These are phyloP conservation scores for Caenorhabditis japonica DNA, from an alignment of 2,888 invertebrate species.

Conservation along the genomic window DNA sequence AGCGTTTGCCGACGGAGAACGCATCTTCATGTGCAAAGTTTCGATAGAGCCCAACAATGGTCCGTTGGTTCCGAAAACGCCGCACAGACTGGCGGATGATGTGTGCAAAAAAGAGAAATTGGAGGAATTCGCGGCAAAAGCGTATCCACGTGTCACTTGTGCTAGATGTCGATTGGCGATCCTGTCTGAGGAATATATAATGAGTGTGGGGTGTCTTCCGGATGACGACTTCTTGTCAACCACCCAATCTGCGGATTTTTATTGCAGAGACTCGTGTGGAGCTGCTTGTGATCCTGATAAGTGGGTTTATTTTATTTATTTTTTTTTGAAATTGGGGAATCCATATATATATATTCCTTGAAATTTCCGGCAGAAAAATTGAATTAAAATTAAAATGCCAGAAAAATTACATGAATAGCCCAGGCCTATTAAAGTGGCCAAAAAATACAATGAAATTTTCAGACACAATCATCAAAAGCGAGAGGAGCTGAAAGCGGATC, in stretches of 20 bases:
- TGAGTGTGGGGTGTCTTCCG: slow-evolving; percentile 55
- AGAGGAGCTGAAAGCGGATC: slow-evolving; percentile 47
- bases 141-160: slow-evolving; percentile 19
- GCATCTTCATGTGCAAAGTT: slow-evolving; percentile 72
- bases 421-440: neutral
- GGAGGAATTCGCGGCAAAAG: slow-evolving; percentile 53
- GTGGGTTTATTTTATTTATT: slow-evolving; percentile 7
- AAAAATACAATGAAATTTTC: neutral
- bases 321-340: no score
- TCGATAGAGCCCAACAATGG: slow-evolving; percentile 35
- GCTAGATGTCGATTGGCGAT: slow-evolving; percentile 17
- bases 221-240: slow-evolving; percentile 70
- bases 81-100: slow-evolving; percentile 64
- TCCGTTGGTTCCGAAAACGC: slow-evolving; percentile 62
- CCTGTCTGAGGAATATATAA: slow-evolving; percentile 46
- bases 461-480: slow-evolving; percentile 32
- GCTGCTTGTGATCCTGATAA: slow-evolving; percentile 62
- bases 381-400: no score
- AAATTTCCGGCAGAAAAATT: no score
- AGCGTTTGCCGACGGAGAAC: slow-evolving; percentile 70
- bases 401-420: neutral
- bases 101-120: slow-evolving; percentile 53
- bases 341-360: neutral
- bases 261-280: slow-evolving; percentile 68
- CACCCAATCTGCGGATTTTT: slow-evolving; percentile 67